A percentile compares a stretch with the other conserved stretches of the same genome.
These are phyloP conservation scores for Lumbricus terrestris DNA, from an alignment of 2,888 invertebrate species.

Conservation along the genomic window DNA sequence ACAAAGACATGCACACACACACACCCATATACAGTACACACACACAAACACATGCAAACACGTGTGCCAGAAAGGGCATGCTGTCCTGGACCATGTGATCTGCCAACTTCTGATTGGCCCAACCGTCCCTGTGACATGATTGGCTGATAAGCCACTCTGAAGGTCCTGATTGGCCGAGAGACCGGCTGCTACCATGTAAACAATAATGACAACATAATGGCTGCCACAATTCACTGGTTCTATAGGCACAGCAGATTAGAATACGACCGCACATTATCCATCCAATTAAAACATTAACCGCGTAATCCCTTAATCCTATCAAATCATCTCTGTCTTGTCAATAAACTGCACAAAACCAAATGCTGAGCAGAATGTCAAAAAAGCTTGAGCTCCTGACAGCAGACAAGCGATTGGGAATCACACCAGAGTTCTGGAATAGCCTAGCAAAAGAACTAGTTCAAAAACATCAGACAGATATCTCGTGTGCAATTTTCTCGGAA, in stretches of 20 bases:
- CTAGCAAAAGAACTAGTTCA: neutral
- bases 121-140: neutral
- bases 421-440: neutral
- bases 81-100: neutral
- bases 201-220: slow-evolving; percentile 14
- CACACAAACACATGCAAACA: neutral
- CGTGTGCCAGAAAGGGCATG: neutral
- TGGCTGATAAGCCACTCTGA: neutral
- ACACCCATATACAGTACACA: too few species aligned
- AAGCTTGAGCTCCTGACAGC: neutral
- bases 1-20: neutral
- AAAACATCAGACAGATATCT: neutral
- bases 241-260: neutral
- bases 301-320: neutral
- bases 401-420: neutral
- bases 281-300: neutral
- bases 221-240: neutral
- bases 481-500: neutral
- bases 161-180: neutral
- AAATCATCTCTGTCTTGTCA: neutral
- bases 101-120: neutral
- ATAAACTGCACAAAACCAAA: neutral
- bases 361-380: neutral
- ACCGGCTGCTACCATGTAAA: neutral
- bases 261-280: neutral